Evolutionary conservation across 2,888 invertebrate species (phyloP).

Genomic region (Ectemnius cavifrons): DNA sequence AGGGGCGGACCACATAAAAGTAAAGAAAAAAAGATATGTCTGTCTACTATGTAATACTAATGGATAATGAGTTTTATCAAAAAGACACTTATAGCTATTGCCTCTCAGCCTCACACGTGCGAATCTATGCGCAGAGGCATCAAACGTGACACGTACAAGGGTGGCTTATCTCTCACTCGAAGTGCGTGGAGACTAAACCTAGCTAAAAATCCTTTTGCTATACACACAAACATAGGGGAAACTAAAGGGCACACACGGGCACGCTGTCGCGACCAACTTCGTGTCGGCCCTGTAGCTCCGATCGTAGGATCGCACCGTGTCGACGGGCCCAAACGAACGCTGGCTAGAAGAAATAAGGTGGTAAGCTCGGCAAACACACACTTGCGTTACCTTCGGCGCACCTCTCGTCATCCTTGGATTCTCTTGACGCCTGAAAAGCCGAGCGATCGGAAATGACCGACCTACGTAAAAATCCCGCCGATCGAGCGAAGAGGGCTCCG

Average conservation of each 20-base stretch:
- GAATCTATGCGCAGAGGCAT: background rate
- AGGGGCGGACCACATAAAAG: background rate
- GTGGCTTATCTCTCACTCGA: too few species aligned
- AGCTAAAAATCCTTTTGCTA: constrained; percentile 1
- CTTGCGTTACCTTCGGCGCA: constrained; percentile 37
- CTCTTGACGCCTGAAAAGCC: constrained; percentile 17
- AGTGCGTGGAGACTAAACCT: background rate
- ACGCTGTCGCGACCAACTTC: constrained; percentile 12
- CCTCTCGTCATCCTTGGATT: constrained; percentile 16
- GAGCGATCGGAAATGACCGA: constrained; percentile 11
- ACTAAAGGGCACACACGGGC: constrained; percentile 8
- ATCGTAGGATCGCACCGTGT: background rate
- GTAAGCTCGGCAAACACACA: constrained; percentile 23
- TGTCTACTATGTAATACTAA: too few species aligned
- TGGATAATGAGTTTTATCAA: constrained; percentile 21
- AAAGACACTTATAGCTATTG: constrained; percentile 21
- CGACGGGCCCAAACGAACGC: background rate
- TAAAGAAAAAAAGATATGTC: constrained; percentile 13
- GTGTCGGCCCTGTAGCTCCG: background rate
- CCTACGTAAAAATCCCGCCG: background rate
- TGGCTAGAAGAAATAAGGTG: constrained; percentile 22
- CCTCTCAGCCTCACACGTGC: constrained; percentile 8
- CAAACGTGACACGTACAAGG: too few species aligned
- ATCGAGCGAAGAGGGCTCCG: background rate
- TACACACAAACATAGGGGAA: constrained; percentile 30